Evolutionary conservation across 2,113 vertebrate genomes (phyloP), one percentile per base, ranked within the genome.

Genomic region (Lagopus muta): DNA sequence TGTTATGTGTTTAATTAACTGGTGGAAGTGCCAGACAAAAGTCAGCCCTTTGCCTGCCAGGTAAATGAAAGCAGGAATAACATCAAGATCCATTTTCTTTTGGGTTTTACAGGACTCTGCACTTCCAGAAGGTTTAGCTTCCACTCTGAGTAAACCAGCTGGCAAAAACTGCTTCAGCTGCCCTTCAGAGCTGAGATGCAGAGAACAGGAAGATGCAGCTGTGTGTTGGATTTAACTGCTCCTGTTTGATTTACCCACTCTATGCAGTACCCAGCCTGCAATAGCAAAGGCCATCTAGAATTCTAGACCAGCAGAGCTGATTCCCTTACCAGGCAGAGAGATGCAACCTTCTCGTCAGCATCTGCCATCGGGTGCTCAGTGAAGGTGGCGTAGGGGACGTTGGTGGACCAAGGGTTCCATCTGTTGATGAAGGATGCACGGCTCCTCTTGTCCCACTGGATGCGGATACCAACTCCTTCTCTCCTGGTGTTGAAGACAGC

Each of bases 351-450:
- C 95, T 99, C 98, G 0, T 99, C 99, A 2, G 98, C 98, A 0
- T 96, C 98, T 2, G 99, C 98, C 99, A 99, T 99, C 0, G 99
- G 98, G 52, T 99, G 99, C 78, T 99, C 98, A 0, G 98, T 98
- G 96, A 99, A 99, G 48, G 99, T 99, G 94, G 98, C 69, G 1
- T 99, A 99, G 8, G 99, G 99, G 97, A 99, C 97, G 11, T 98
- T 99, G 38, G 98, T 99, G 86, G 99, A 99, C 99, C 99, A 99
- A 0, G 99, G 99, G 95, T 99, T 99, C 99, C 99, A 99, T 45
- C 99, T 98, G 92, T 98, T 98, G 3, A 99, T 47, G 96, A 99
- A 99, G 6, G 99, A 99, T 22, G 98, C 97, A 0, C 98, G 98
- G 12, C 98, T 98, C 25, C 98, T 98, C 96, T 98, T 99, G 97